Conservation (phyloP, 2,888 invertebrate species). For the Macroteleia sp. region DNA sequence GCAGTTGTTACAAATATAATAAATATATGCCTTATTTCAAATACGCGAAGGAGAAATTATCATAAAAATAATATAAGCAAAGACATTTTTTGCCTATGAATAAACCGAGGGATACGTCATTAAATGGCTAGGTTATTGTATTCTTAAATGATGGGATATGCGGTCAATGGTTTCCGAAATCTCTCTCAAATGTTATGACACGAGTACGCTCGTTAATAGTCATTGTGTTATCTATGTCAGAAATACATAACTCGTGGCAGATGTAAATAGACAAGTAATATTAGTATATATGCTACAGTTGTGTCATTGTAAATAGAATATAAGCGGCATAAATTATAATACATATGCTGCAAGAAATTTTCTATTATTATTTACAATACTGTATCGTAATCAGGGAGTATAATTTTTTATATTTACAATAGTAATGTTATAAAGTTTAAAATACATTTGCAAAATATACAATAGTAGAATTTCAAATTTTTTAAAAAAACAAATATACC, state of each 20-base stretch:
- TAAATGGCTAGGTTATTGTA: conserved; percentile 14
- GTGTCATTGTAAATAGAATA: too few relatives aligned
- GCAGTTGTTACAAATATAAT: conserved; percentile 11
- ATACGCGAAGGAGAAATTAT: not conserved
- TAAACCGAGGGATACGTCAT: not conserved
- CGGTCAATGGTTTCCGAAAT: conserved; percentile 22
- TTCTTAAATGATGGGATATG: not conserved
- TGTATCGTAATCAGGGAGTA: too few relatives aligned
- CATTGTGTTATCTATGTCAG: conserved; percentile 21
- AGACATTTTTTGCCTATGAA: conserved; percentile 14
- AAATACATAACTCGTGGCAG: conserved; percentile 48
- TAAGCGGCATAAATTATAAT: too few relatives aligned
- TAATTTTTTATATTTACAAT: too few relatives aligned
- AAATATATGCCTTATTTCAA: not conserved
- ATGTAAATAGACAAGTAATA: too few relatives aligned
- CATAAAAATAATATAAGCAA: conserved; percentile 3
- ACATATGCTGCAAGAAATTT: too few relatives aligned
- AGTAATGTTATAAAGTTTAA: too few relatives aligned
- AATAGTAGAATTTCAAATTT: too few relatives aligned
- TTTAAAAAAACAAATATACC: too few relatives aligned
- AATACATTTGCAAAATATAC: too few relatives aligned
- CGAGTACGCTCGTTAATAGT: conserved; percentile 4
- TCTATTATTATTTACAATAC: too few relatives aligned
- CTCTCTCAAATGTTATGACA: conserved; percentile 40
- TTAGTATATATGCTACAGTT: too few relatives aligned